Base-by-base conservation (phyloP, 1,140 invertebrate species). In the Zaprionus nigranus region DNA sequence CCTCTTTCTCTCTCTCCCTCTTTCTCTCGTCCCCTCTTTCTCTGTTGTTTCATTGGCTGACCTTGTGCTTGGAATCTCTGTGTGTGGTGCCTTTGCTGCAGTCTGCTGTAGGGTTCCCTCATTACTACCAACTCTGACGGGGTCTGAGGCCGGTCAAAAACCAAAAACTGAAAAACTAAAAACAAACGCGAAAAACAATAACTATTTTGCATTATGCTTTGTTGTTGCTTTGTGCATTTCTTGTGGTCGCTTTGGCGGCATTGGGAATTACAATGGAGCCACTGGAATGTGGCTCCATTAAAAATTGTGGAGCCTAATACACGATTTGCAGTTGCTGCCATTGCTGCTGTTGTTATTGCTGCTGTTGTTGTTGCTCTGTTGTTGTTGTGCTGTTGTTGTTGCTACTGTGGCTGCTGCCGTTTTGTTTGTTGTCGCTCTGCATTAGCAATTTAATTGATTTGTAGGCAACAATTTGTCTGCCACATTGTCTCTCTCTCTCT, bases 371-470 rank as follows among this genome's bases (percentile, higher is more conserved):
- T 13, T 40, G 20, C 26, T 26, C 15, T 38, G 36, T 38, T 22
- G 24, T 0, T 24, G 24, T 17, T 17, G 17, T 17, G 17, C 24
- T 26, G 24, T 26, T 24, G 46, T 51, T 22, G 46, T 20, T 12
- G 20, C 46, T 51, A 20, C 17, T 49, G 46, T 51, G 13, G 46
- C 46, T 51, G 20, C 46, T 51, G 46, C 20, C 65, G 83, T 90
- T 84, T 88, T 81, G 85, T 90, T 88, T 88, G 69, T 84, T 90
- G 84, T 88, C 81, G 81, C 85, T 34, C 58, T 84, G 78, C 79
- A 88, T 90, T 90, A 79, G 85, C 85, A 90, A 90, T 90, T 90
- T 90, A 90, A 90, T 90, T 90, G 85, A 90, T 90, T 90, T 90
- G 85, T 85, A 85, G 81, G 85, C 86, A 85, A 85, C 85, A 90